phyloP scores from a whole-genome alignment of 2,888 invertebrate genomes.

The Acrobasis suavella region DNA sequence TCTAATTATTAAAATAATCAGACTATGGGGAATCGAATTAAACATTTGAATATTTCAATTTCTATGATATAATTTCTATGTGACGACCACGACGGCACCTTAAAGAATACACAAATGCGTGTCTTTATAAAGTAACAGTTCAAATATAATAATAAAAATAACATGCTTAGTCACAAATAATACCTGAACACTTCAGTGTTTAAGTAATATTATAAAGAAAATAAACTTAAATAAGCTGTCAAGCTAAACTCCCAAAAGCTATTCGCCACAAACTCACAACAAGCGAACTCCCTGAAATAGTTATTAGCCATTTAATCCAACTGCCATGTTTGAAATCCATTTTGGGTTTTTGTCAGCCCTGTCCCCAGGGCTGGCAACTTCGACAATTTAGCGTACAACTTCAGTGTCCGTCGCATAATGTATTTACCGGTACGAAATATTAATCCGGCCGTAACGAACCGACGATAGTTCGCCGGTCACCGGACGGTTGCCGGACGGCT shows the following conservation, averaged over 20 bases:
- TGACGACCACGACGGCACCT: no score
- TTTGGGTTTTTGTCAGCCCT: constrained; percentile 43
- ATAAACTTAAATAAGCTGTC: not conserved
- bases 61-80: no score
- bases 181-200: no score
- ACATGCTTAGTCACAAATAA: no score
- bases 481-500: constrained; percentile 46
- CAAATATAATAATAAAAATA: no score
- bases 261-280: constrained; percentile 13
- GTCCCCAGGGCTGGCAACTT: constrained; percentile 73
- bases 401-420: constrained; percentile 73
- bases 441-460: constrained; percentile 75
- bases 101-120: no score
- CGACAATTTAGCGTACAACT: constrained; percentile 73
- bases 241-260: not conserved
- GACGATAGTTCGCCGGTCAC: constrained; percentile 60
- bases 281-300: constrained; percentile 17
- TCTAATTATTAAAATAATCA: no score
- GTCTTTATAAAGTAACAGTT: no score
- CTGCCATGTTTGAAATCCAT: constrained; percentile 23
- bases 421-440: constrained; percentile 80
- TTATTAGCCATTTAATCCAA: constrained; percentile 34
- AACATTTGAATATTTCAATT: no score
- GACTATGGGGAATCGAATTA: no score
- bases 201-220: no score